Base-by-base conservation (phyloP, 2,888 invertebrate species). In the Leistus spinibarbis region DNA sequence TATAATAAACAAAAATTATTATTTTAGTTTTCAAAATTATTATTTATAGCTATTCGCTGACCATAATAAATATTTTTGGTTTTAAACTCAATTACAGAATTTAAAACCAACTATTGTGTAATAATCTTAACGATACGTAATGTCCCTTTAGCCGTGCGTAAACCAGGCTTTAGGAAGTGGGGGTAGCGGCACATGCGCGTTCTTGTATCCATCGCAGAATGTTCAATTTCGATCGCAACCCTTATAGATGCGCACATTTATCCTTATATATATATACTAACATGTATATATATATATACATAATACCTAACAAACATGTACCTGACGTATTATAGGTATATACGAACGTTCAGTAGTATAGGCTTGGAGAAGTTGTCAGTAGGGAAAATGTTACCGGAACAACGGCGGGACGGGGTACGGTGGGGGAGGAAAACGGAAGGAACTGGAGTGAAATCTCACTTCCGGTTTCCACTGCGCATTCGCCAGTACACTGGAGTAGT, bases 261-360 rank as follows among this genome's bases (percentile, higher is more conserved):
- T 22, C n/a, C n/a, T n/a, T n/a, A 9, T 60, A 16, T 22, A 40
- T 60, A 60, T 22, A 22, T 60, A 22, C 22, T 60, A 60, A 60
- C 60, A 3, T 40, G 13, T 40, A 40, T 40, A 40, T 40, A 40
- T 40, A 7, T 40, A 40, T 40, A 13, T 40, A 40, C 13, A 40
- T 40, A 40, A 40, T n/a, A n/a, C n/a, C 40, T 7, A 40, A 40
- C 40, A 40, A 40, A 19, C 22, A 60, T 60, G 19, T 19, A 60
- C 60, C 60, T 60, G 60, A 19, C 22, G 60, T 60, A 19, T n/a
- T n/a, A n/a, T 60, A 19, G 60, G 60, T 60, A 60, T n/a, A n/a
- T 19, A 22, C 19, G 20, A 20, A 22, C 20, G 19, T 60, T 19
- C 60, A 60, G 13, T 22, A 16, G 60, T 17, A 17, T 60, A 3